Percentiles rank a stretch among this genome's conserved stretches.
These are phyloP conservation scores for Epiblema foenella DNA, from an alignment of 2,888 invertebrate genomes.

Conservation along the genomic window DNA sequence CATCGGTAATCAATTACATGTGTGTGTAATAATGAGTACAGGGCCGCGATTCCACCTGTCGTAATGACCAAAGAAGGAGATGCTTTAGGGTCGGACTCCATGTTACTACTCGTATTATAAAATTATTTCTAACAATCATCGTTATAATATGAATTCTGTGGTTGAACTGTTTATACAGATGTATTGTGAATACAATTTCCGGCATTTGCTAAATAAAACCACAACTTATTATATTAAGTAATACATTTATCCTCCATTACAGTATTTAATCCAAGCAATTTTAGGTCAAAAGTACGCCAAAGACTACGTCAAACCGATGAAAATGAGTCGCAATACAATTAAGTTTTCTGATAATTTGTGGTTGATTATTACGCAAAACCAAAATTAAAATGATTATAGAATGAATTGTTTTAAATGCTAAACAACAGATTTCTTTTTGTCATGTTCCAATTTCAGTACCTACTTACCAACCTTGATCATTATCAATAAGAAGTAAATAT, in stretches of 20 bases:
- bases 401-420: background rate
- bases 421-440: too few species aligned
- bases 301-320: background rate
- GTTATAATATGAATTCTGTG: background rate
- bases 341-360: constrained; percentile 2
- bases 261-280: background rate
- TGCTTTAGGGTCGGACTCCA: too few species aligned
- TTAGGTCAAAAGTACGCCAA: too few species aligned
- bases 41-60: background rate
- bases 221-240: constrained; percentile 9
- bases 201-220: constrained; percentile 11
- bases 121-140: background rate
- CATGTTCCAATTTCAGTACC: constrained; percentile 14
- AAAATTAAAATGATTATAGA: background rate
- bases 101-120: too few species aligned
- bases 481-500: constrained; percentile 38
- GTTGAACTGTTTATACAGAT: background rate
- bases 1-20: background rate
- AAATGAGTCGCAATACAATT: background rate
- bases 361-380: background rate
- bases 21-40: background rate
- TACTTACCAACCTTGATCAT: constrained; percentile 31
- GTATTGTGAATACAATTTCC: background rate
- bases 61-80: too few species aligned
- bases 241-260: constrained; percentile 12